These are phyloP conservation scores for Drosophila dunni DNA, from an alignment of 1,140 invertebrate genomes.

Conservation along the genomic window DNA sequence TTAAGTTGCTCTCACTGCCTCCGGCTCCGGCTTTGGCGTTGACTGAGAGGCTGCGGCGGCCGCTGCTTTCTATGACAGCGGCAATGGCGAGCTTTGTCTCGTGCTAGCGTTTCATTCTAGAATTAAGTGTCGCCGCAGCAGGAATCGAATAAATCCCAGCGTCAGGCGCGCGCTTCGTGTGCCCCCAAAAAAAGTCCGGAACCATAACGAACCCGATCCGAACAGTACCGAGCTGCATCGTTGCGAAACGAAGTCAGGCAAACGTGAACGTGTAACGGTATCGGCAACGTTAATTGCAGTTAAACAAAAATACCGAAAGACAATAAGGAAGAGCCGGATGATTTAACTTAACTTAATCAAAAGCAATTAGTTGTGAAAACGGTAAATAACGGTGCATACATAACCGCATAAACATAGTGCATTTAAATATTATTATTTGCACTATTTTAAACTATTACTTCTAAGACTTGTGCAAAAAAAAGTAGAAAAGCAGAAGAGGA, in stretches of 20 bases:
- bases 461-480: slow-evolving; percentile 20
- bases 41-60: slow-evolving; percentile 58
- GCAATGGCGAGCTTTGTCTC: slow-evolving; percentile 55
- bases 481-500: slow-evolving; percentile 1
- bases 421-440: not conserved
- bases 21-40: slow-evolving; percentile 27
- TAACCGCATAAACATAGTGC: not conserved
- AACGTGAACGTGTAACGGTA: slow-evolving; percentile 43
- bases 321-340: slow-evolving; percentile 7
- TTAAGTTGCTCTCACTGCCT: slow-evolving; percentile 38
- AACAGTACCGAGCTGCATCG: slow-evolving; percentile 19
- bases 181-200: slow-evolving; percentile 38
- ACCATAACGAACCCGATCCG: slow-evolving; percentile 23
- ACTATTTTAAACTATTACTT: not conserved
- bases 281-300: slow-evolving; percentile 32
- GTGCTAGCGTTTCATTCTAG: slow-evolving; percentile 65
- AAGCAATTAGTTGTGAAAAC: not conserved
- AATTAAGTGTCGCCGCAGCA: slow-evolving; percentile 75
- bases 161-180: slow-evolving; percentile 46
- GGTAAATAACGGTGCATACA: slow-evolving; percentile 23
- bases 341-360: not conserved
- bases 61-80: slow-evolving; percentile 30
- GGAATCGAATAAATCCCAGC: slow-evolving; percentile 52
- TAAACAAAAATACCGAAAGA: slow-evolving; percentile 11
- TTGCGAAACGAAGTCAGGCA: slow-evolving; percentile 18